phyloP scores from a whole-genome alignment of 1,140 invertebrate species.

The Habropoda laboriosa region DNA sequence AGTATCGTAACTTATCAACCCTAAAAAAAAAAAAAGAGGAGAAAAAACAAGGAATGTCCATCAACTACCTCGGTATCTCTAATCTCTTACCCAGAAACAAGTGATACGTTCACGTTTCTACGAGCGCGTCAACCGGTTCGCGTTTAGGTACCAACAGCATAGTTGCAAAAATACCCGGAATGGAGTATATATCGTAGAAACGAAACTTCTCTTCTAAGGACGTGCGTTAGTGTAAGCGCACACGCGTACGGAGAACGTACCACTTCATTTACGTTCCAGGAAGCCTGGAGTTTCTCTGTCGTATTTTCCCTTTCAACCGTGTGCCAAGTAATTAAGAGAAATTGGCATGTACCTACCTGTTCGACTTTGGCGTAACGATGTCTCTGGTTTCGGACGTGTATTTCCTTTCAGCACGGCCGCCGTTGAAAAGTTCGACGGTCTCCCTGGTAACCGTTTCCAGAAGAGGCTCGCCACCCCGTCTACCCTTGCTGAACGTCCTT shows the following conservation, averaged over 20 bases:
- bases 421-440: conserved; percentile 84
- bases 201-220: neutral
- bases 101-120: conserved; percentile 3
- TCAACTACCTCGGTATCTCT: neutral
- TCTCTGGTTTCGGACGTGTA: conserved; percentile 84
- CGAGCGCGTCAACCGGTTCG: neutral
- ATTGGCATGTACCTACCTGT: conserved; percentile 75
- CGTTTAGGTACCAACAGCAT: neutral
- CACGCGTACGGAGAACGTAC: conserved; percentile 12
- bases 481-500: conserved; percentile 82
- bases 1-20: neutral
- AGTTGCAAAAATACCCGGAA: neutral
- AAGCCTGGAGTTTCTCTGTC: conserved; percentile 16
- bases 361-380: conserved; percentile 79
- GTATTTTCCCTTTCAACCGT: conserved; percentile 7
- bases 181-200: neutral
- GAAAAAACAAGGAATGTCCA: neutral
- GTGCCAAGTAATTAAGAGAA: conserved; percentile 11
- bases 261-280: conserved; percentile 19
- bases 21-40: neutral
- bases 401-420: conserved; percentile 83
- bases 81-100: conserved; percentile 2
- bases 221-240: too few relatives aligned
- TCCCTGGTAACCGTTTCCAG: conserved; percentile 84
- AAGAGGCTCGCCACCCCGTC: conserved; percentile 79